Base-by-base conservation (phyloP, 92 coral and sea anemone species). In the Zoanthus sansibaricus region DNA sequence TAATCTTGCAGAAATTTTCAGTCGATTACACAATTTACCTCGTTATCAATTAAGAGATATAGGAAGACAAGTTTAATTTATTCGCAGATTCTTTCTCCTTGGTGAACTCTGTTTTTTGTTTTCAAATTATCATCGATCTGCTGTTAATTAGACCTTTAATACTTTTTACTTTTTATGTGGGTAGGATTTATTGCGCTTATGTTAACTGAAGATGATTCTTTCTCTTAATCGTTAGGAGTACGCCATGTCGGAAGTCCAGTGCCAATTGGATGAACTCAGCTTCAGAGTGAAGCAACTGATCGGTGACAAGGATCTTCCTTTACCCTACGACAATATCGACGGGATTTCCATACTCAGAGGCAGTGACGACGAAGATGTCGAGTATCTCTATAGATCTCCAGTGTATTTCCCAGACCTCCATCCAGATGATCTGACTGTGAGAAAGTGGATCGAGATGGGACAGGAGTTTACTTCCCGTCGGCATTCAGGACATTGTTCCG, bases 161-260 rank as follows among this genome's bases (percentile, higher is more conserved):
- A 2, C 42, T 37, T 37, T 37, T 2, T 2, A 37, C 4, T 37
- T 37, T 2, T 37, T 37, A 4, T 37, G 42, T 4, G 42, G 42
- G 42, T 37, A 37, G 42, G 42, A 37, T 37, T 37, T 37, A 37
- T 37, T 37, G 42, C 42, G 42, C 42, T 37, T 37, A 37, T 37
- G 42, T 37, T 37, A 37, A 37, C 42, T 37, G 42, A 37, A 37
- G 42, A 37, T 58, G 5, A 58, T 67, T n/a, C 10, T 69, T 69
- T 30, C 1, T 3, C 3, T 69, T 30, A 0, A 12, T 30, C 15
- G 30, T 15, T 66, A 80, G 85, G 74, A 80, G 64, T 80, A 80
- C 44, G 61, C 85, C 85, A 80, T 80, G 73, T 80, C 85, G 45
- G 85, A 80, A 46, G 48, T 80, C 10, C 74, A 80, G 58, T 64